These are phyloP conservation scores for Rhabdophis nuchalis DNA, from an alignment of 2,797 vertebrate genomes.

Conservation along the genomic window DNA sequence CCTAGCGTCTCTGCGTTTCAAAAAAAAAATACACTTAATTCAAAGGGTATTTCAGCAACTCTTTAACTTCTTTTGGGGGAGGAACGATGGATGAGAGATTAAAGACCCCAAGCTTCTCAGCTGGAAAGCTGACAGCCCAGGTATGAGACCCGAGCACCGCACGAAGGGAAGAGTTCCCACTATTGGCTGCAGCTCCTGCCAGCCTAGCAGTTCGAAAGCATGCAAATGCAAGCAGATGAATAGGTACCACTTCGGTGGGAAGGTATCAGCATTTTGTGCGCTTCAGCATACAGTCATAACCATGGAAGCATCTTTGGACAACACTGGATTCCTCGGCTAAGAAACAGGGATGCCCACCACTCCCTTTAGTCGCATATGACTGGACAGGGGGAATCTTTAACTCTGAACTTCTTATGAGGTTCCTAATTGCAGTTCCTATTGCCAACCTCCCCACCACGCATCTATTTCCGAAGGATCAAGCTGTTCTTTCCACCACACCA, in stretches of 20 bases:
- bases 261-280: fast-evolving
- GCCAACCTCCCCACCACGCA: no score
- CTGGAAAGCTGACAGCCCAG: neutral
- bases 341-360: neutral
- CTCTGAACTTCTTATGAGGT: neutral
- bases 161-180: neutral
- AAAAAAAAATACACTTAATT: neutral
- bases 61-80: neutral
- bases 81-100: neutral
- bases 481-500: no score
- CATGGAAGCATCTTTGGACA: neutral
- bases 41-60: neutral
- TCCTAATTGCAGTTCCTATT: no score
- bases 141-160: neutral
- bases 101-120: neutral
- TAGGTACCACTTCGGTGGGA: neutral
- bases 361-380: fast-evolving
- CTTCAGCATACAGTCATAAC: neutral
- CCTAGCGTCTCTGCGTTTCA: neutral
- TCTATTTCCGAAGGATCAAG: no score
- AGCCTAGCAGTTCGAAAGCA: neutral
- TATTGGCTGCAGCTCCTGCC: neutral
- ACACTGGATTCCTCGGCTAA: neutral
- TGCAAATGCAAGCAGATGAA: neutral
- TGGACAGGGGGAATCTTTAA: neutral